Conservation (phyloP, 2,113 vertebrate species). For the Bolborhynchus lineola region DNA sequence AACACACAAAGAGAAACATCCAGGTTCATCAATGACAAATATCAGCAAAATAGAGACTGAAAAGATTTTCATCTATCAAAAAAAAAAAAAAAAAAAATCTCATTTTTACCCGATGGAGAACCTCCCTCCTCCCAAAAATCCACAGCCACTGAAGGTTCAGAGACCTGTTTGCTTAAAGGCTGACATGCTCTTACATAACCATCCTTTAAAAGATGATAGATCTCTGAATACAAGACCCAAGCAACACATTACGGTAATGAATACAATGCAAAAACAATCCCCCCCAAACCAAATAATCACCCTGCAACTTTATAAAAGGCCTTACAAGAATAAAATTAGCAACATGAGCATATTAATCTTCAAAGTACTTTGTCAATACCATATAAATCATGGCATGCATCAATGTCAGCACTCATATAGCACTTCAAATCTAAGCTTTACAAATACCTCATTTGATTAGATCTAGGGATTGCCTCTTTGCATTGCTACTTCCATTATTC, state of each 20-base stretch:
- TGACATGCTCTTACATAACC: neutral
- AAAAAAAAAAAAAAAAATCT: neutral
- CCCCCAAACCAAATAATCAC: neutral
- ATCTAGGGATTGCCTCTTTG: neutral
- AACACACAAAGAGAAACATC: neutral
- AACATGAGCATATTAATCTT: neutral
- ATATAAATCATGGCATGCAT: neutral
- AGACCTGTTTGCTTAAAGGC: neutral
- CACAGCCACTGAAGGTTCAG: neutral
- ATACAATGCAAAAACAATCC: neutral
- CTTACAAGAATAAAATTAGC: neutral
- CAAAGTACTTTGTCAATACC: neutral
- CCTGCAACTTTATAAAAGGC: neutral
- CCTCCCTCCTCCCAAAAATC: neutral
- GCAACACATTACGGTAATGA: neutral
- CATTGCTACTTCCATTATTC: neutral
- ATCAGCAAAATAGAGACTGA: neutral
- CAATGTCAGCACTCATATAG: neutral
- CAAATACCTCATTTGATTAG: neutral
- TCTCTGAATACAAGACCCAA: neutral
- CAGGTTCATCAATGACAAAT: rapidly evolving
- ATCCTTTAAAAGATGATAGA: neutral
- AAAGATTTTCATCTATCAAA: neutral
- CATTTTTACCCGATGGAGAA: neutral
- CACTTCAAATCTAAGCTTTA: neutral